A percentile compares a stretch with the other conserved stretches of the same genome.
These are phyloP conservation scores for Lepas anatifera DNA, from an alignment of 2,888 invertebrate species.

Conservation along the genomic window DNA sequence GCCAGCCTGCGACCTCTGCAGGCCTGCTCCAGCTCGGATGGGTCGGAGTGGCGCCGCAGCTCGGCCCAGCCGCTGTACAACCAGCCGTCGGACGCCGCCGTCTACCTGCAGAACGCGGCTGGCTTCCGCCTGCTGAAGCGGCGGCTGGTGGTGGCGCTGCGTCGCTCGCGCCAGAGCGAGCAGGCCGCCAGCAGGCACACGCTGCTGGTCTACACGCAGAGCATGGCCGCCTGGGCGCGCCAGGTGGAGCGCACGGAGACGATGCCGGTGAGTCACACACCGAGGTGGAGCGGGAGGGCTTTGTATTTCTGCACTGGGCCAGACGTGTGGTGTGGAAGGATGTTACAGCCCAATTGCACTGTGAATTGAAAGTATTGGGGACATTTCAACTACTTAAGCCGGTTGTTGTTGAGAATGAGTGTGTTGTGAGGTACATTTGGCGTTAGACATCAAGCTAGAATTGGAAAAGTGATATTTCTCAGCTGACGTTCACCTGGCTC, in stretches of 20 bases:
- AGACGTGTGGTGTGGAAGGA: too few species aligned
- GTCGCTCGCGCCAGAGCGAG: conserved; percentile 57
- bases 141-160: conserved; percentile 63
- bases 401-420: too few species aligned
- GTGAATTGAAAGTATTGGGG: too few species aligned
- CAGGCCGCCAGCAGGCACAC: conserved; percentile 61
- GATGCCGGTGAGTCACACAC: neutral
- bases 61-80: conserved; percentile 72
- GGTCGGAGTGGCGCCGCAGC: neutral
- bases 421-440: too few species aligned
- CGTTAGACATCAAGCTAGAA: too few species aligned
- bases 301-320: too few species aligned
- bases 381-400: too few species aligned
- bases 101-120: conserved; percentile 73
- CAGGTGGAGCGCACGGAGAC: conserved; percentile 42
- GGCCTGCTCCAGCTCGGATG: neutral
- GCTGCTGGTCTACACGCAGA: conserved; percentile 69
- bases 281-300: too few species aligned
- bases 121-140: conserved; percentile 59
- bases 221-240: conserved; percentile 57
- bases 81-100: conserved; percentile 82
- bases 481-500: too few species aligned
- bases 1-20: neutral
- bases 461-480: too few species aligned
- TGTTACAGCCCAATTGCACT: too few species aligned